Percentiles rank a stretch among this genome's conserved stretches.
These are phyloP conservation scores for Orientallactaga sibirica DNA, from an alignment of 2,797 vertebrate species.

Conservation along the genomic window DNA sequence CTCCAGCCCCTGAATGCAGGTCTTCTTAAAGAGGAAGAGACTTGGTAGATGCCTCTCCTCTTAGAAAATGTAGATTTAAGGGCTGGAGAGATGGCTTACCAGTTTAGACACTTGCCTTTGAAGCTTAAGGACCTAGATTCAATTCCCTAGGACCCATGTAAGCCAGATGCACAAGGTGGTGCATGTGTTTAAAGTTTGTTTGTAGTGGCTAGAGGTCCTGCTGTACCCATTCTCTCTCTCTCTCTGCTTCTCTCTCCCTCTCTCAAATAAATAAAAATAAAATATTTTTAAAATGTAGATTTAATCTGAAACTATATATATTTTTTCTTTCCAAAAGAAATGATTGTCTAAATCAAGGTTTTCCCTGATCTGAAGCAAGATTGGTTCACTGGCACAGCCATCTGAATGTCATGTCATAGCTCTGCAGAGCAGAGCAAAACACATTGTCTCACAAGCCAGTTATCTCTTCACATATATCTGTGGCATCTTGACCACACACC, in stretches of 20 bases:
- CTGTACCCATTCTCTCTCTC: too few relatives aligned
- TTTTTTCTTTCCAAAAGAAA: slow-evolving; percentile 89
- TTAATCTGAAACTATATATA: neutral
- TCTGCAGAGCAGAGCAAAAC: slow-evolving; percentile 82
- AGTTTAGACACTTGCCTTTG: too few relatives aligned
- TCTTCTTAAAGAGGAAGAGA: neutral
- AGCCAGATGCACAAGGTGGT: too few relatives aligned
- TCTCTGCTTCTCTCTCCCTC: too few relatives aligned
- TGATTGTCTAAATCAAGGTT: slow-evolving; percentile 91
- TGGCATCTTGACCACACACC: neutral
- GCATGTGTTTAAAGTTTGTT: too few relatives aligned
- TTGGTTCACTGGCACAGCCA: slow-evolving; percentile 90
- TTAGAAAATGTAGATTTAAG: neutral
- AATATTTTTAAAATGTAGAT: neutral
- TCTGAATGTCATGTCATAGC: slow-evolving; percentile 90
- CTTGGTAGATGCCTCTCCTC: neutral
- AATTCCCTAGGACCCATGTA: too few relatives aligned
- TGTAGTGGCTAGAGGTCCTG: too few relatives aligned
- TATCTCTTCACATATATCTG: neutral
- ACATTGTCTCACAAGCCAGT: neutral
- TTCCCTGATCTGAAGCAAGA: slow-evolving; percentile 92
- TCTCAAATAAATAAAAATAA: too few relatives aligned
- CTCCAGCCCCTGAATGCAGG: neutral
- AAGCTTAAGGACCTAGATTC: too few relatives aligned
- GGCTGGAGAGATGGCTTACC: too few relatives aligned